phyloP scores from a whole-genome alignment of 2,888 invertebrate genomes.

The Platycnemis pennipes region DNA sequence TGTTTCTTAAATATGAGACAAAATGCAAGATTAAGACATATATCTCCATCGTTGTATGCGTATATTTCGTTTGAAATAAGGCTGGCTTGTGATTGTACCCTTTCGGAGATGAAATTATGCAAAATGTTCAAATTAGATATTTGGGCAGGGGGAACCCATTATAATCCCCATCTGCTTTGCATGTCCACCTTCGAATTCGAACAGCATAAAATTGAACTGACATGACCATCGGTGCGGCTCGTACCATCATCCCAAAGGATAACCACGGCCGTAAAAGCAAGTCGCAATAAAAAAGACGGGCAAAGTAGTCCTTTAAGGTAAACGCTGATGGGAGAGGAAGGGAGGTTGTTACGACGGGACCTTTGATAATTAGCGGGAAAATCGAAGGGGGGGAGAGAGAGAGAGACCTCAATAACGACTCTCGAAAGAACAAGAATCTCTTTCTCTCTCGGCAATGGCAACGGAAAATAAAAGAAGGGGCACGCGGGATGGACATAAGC shows the following conservation, averaged over 20 bases:
- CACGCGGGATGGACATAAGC: neutral
- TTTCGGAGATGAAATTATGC: neutral
- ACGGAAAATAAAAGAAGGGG: neutral
- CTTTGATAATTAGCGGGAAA: neutral
- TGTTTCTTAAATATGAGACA: neutral
- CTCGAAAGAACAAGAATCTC: neutral
- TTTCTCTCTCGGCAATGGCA: neutral
- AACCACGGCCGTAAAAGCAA: neutral
- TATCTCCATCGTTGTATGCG: neutral
- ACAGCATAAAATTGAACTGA: neutral
- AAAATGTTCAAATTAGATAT: constrained; percentile 11
- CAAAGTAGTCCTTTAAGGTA: neutral
- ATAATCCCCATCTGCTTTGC: constrained; percentile 11
- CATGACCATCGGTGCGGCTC: neutral
- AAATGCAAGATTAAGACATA: neutral
- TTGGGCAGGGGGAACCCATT: neutral
- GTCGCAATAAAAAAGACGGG: neutral
- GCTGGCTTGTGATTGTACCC: neutral
- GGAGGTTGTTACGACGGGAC: neutral
- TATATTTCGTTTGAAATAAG: neutral
- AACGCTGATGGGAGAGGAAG: neutral
- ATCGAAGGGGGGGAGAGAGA: neutral
- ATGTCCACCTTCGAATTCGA: neutral
- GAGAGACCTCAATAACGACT: neutral
- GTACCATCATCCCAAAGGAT: neutral